Percentiles rank a stretch among this genome's conserved stretches.
Conservation (phyloP, 2,113 vertebrate genomes). For the Cyanocitta stelleri region DNA sequence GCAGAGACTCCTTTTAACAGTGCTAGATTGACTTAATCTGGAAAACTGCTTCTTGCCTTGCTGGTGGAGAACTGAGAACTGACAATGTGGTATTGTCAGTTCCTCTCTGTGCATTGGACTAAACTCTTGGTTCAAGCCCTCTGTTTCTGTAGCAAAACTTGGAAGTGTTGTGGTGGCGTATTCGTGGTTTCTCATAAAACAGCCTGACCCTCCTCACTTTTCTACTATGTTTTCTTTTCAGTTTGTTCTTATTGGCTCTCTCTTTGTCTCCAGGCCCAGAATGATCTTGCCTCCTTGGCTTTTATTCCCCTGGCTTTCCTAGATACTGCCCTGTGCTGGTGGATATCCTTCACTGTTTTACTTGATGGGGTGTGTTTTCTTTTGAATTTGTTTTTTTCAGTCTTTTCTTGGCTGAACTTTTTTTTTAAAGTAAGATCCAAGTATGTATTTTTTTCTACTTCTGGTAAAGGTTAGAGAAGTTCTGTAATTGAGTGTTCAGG, state of each 20-base stretch:
- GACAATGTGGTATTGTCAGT: background rate
- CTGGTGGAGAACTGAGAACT: background rate
- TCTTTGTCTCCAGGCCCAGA: slow-evolving; percentile 83
- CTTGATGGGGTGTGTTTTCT: slow-evolving; percentile 60
- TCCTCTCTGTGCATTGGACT: background rate
- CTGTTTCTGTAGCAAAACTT: background rate
- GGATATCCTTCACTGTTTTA: slow-evolving; percentile 81
- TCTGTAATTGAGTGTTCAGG: background rate
- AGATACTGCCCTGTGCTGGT: slow-evolving; percentile 86
- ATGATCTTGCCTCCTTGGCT: slow-evolving; percentile 85
- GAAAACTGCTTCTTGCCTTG: background rate
- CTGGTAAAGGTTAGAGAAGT: background rate
- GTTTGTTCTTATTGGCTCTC: slow-evolving; percentile 70
- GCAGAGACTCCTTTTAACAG: background rate
- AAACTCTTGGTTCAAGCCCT: background rate
- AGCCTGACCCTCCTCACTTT: slow-evolving; percentile 2
- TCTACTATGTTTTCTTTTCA: slow-evolving; percentile 35
- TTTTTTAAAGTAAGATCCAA: background rate
- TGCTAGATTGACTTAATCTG: background rate
- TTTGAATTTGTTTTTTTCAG: slow-evolving; percentile 8
- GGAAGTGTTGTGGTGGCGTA: background rate
- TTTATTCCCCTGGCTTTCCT: slow-evolving; percentile 87
- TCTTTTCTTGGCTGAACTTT: slow-evolving; percentile 22
- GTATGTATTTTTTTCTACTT: background rate
- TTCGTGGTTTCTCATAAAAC: background rate